Base-by-base conservation (phyloP, 1,140 invertebrate species). In the Lucilia sericata region DNA sequence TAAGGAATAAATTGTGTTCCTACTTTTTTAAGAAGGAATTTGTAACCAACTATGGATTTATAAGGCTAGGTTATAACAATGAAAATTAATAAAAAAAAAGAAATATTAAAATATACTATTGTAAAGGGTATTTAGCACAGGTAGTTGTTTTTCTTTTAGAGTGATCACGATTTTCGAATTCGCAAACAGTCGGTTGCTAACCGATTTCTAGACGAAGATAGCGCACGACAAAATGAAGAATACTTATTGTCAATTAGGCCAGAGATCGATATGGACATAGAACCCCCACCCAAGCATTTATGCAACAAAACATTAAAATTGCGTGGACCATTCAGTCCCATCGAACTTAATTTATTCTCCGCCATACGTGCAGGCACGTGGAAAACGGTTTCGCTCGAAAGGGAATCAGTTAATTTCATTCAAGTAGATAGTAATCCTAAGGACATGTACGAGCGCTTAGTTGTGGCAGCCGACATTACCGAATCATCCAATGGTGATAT, bases 341-440 rank as follows among this genome's bases (percentile, higher is more conserved):
- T 98, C 81, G 97, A 98, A 91, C 94, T 96, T 84, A 90, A 89
- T 0, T 91, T 98, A 30, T 91, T 91, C 82, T 93, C 94, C 82
- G 87, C 96, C 55, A 93, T 94, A 80, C 91, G 91, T 13, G 91
- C 91, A n/a, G 93, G 93, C 30, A 85, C 90, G 10, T 91, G 91
- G 9, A 94, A 94, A 86, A 88, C 86, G 1, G 93, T 96, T 0
- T 86, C 70, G 0, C 92, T 98, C 2, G 96, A 97, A 25, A 89
- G 89, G 60, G 93, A 92, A 80, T 98, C 97, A 9, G 95, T 99
- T 0, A 99, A 99, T 91, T 95, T 94, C 0, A 94, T 98, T 10
- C 91, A 97, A 7, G 91, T 99, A 0, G 96, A 98, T 84, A 93
- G 94, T 0, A 94, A 96, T 84, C 96, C 96, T 0, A 94, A 96